Base-by-base conservation (phyloP, 2,113 vertebrate species). In the Erpornis zantholeuca region DNA sequence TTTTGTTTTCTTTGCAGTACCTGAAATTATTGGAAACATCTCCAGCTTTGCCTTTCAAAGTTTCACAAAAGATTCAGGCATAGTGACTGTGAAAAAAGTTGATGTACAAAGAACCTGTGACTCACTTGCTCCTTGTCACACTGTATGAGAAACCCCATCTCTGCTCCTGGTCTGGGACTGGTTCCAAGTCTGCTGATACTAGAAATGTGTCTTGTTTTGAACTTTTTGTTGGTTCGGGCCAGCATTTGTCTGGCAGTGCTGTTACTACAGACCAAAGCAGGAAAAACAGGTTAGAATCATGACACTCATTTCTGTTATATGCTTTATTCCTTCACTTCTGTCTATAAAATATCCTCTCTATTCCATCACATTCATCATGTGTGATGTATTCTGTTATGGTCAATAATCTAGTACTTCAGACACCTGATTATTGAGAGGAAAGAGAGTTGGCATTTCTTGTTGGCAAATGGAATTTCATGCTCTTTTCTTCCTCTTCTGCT, bases 371-470 rank as follows among this genome's bases (percentile, higher is more conserved):
- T 68, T 94, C 15, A 56, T 89, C 68, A 65, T 25, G 59, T 92
- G 71, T 65, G 57, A 47, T 81, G 81, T 42, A 81, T 38, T 93
- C 65, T 63, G 38, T 90, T 92, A 45, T 76, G 66, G 53, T 82
- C 40, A 38, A 86, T 96, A 82, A 96, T 83, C 70, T 85, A 90
- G 40, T 75, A 88, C 82, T 96, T 88, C 83, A 95, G 93, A 80
- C 81, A 72, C 6, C 82, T 70, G 70, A 69, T 94, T 91, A 64
- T 77, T 84, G 56, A 64, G 15, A 69, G 54, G 38, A 80, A 72
- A 36, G 75, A 90, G 44, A 31, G 49, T 20, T 85, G 60, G 40
- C 66, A 78, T 96, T 96, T 75, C 65, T 66, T 53, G 42, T 45
- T 80, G 42, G 76, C 94, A 96, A 97, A 92, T 59, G 89, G 78